These are phyloP conservation scores for Choristoneura fumiferana DNA, from an alignment of 1,140 invertebrate species.

Conservation along the genomic window DNA sequence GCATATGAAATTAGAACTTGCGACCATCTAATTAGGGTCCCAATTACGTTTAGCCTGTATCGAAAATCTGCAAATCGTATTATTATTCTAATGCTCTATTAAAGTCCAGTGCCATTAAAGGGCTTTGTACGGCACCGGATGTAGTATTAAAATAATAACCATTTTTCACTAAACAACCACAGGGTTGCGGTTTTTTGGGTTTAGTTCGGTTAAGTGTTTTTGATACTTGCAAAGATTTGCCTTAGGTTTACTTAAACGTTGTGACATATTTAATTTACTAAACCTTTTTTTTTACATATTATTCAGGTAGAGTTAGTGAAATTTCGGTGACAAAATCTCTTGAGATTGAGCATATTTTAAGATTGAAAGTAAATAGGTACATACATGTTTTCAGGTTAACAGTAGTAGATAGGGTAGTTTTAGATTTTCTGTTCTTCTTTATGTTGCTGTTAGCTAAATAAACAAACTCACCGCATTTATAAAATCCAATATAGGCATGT, in stretches of 20 bases:
- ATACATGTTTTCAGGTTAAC: too few relatives aligned
- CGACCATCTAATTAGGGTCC: conserved; percentile 34
- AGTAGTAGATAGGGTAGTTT: too few relatives aligned
- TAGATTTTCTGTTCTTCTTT: too few relatives aligned
- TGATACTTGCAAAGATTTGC: conserved; percentile 52
- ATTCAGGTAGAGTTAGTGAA: too few relatives aligned
- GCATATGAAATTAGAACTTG: conserved; percentile 49
- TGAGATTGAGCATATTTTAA: too few relatives aligned
- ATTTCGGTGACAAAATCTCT: too few relatives aligned
- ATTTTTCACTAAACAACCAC: conserved; percentile 70
- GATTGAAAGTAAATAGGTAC: too few relatives aligned
- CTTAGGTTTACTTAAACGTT: too few relatives aligned
- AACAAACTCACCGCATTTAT: too few relatives aligned
- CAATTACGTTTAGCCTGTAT: conserved; percentile 35
- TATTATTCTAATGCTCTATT: conserved; percentile 57
- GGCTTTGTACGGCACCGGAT: conserved; percentile 54
- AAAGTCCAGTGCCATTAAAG: conserved; percentile 41
- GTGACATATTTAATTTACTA: conserved; percentile 4
- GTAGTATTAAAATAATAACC: conserved; percentile 70
- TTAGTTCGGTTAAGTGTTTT: conserved; percentile 24
- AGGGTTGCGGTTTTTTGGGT: conserved; percentile 44
- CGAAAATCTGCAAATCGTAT: conserved; percentile 41
- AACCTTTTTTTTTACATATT: too few relatives aligned
- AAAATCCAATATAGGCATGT: too few relatives aligned
- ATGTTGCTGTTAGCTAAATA: too few relatives aligned